Evolutionary conservation across 2,797 vertebrate species (phyloP), one percentile per base, ranked within the genome.

Genomic region (Sebastes wilsoni): DNA sequence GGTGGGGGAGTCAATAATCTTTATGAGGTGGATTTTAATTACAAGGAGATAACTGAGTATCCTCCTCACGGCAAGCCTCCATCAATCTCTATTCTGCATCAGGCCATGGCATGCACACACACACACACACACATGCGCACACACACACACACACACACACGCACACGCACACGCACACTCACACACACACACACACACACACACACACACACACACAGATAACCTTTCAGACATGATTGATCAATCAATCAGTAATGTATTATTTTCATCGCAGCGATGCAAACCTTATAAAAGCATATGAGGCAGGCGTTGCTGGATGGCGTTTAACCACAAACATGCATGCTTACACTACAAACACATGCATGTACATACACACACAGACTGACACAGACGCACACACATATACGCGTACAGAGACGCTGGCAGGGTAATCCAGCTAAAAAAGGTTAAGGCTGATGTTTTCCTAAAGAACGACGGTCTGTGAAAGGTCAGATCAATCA

Each of bases 21-120:
- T 96, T 95, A 96, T 95, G 94, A 93, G 94, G 94, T 95, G 94
- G 93, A 94, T 96, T 96, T 96, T 96, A 96, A 96, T 96, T 96
- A 96, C 93, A 95, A 92, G 90, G 91, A 95, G 93, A 96, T 95
- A 95, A 95, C 93, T 82, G 93, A 95, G 93, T 92, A 92, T 95
- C 93, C 91, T 92, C 90, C 93, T 95, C 92, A 93, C 91, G 89
- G 92, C 86, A 88, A 93, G 83, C 90, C 89, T 91, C 94, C 93
- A 95, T 95, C 91, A 95, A 94, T 96, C 93, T 95, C 93, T 92
- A 95, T 93, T 93, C 89, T 80, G 88, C 90, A 93, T 94, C 93
- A 89, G 87, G 87, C 87, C 72, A 77, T 77, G 62, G 74, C 75
- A 36, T 14, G 3, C 68, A 4, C 38, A 12, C 59, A 65, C 66